Conservation (phyloP, 2,113 vertebrate genomes). For the Piprites chloris region DNA sequence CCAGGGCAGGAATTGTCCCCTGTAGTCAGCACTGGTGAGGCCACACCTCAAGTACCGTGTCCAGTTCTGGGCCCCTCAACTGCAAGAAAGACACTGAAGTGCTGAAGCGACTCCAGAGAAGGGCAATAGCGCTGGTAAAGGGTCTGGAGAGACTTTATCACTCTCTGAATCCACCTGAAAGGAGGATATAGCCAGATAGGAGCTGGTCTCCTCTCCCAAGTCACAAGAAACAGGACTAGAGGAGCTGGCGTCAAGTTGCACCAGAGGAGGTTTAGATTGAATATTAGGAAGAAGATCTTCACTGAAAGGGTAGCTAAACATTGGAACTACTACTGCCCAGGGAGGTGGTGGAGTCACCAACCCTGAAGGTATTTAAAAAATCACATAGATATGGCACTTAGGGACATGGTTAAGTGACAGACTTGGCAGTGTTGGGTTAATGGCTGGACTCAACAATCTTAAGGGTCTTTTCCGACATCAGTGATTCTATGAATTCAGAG, state of each 20-base stretch:
- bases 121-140: background rate
- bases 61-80: background rate
- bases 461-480: background rate
- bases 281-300: background rate
- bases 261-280: background rate
- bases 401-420: background rate
- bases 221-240: background rate
- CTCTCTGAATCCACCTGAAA: background rate
- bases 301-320: background rate
- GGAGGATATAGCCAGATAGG: background rate
- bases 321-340: background rate
- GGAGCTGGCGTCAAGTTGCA: background rate
- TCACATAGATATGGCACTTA: rapidly evolving
- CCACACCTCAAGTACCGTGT: rapidly evolving
- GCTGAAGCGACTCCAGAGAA: background rate
- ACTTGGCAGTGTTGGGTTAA: background rate
- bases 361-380: background rate
- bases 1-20: background rate
- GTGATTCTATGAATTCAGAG: background rate
- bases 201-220: background rate
- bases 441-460: background rate
- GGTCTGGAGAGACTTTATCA: rapidly evolving
- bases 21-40: background rate
- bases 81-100: background rate
- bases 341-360: background rate